Evolutionary conservation across 2,797 vertebrate genomes (phyloP), one percentile per base, ranked within the genome.

Genomic region (Notoglanidium macrostoma): DNA sequence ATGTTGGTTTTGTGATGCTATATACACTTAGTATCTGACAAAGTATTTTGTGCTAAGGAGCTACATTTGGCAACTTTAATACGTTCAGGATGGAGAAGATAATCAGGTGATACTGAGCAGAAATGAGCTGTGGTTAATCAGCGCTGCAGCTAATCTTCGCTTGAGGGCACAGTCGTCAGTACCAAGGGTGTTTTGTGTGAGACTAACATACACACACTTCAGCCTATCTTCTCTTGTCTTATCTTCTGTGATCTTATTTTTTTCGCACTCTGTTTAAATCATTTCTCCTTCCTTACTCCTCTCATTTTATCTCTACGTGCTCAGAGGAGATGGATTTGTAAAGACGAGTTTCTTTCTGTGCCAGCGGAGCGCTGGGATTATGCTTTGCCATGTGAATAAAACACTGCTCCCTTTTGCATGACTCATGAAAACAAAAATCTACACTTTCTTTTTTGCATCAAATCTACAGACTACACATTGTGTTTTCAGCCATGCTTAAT

Each of bases 341-440:
- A 23, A 57, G 29, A 35, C 14, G n/a, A 1, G 15, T 29, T 54
- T 26, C 70, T 55, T 32, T 81, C 35, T 63, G 35, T 44, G 57
- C 61, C 55, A 55, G 5, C 61, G 35, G 35, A n/a, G 32, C 57
- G 63, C 57, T 81, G 76, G 76, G 76, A 78, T 57, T 78, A 57
- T 21, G 35, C 32, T 61, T 79, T 79, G 32, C 55, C 55, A 23
- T 46, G 32, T 40, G 57, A 81, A 61, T 44, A 61, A 81, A 44
- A 81, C 35, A 81, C 57, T 14, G 35, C 55, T 80, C 2, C 19
- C 8, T 61, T 61, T 80, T 80, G 32, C 55, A 80, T 80, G 77
- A 61, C 32, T 51, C 55, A 23, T 59, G 35, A 78, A 78, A 79
- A 79, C 49, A 78, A 76, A 78, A 78, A 78, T 40, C 21, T 26